Conservation (phyloP, 2,113 vertebrate species). For the Alethe castanea region DNA sequence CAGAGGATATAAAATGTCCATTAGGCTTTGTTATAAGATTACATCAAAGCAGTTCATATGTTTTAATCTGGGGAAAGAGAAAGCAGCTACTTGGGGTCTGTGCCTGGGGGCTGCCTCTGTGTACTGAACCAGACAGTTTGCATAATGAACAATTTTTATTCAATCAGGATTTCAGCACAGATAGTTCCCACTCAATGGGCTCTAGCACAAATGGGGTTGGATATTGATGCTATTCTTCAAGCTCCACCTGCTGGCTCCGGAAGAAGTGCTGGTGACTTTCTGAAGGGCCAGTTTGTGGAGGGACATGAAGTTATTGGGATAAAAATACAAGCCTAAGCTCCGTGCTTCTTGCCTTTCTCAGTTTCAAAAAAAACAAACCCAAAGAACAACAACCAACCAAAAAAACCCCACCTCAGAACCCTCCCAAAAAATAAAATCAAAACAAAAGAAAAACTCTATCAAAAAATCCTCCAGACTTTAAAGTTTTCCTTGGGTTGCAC, state of each 20-base stretch:
- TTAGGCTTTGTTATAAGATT: slow-evolving; percentile 78
- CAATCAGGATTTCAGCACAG: slow-evolving; percentile 70
- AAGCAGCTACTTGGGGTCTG: slow-evolving; percentile 72
- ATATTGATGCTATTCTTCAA: slow-evolving; percentile 68
- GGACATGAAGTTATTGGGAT: neutral
- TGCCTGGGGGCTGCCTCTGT: slow-evolving; percentile 76
- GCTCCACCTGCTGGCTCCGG: slow-evolving; percentile 73
- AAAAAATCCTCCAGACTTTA: neutral
- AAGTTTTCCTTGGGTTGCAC: neutral
- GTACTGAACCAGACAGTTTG: slow-evolving; percentile 74
- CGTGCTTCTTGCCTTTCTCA: neutral
- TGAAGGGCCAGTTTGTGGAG: neutral
- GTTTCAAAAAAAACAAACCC: neutral
- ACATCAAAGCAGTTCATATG: slow-evolving; percentile 75
- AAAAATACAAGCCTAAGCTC: neutral
- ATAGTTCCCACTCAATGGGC: slow-evolving; percentile 66
- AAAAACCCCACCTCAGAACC: neutral
- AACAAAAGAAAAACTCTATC: neutral
- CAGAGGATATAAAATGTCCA: slow-evolving; percentile 78
- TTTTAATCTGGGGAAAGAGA: slow-evolving; percentile 75
- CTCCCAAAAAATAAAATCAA: neutral
- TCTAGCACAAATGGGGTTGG: slow-evolving; percentile 21
- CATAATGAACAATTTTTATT: slow-evolving; percentile 78
- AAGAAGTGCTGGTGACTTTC: slow-evolving; percentile 20
- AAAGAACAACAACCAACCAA: neutral